These are phyloP conservation scores for Balaeniceps rex DNA, from an alignment of 2,113 vertebrate genomes.

Conservation along the genomic window DNA sequence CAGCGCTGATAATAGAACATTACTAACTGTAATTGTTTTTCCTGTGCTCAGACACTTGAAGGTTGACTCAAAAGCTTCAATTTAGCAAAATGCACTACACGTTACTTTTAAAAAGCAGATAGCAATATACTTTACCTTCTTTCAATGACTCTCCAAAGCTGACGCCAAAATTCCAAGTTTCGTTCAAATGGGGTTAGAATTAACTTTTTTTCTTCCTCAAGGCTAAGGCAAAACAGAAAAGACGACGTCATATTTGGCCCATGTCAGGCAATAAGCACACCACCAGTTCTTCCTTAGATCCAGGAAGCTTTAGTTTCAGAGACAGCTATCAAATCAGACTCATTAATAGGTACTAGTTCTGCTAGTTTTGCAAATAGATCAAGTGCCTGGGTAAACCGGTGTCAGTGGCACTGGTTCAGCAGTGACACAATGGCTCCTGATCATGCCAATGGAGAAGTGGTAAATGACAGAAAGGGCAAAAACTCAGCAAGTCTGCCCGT, in stretches of 20 bases:
- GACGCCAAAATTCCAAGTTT: slow-evolving; percentile 97
- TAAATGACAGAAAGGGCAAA: neutral
- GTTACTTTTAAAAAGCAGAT: neutral
- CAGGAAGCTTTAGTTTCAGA: neutral
- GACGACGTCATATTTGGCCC: neutral
- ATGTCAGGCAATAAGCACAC: neutral
- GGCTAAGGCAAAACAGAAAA: slow-evolving; percentile 64
- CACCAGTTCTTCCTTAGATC: neutral
- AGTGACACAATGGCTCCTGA: neutral
- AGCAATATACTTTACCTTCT: slow-evolving; percentile 78
- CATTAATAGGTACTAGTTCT: neutral
- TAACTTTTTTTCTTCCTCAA: slow-evolving; percentile 94
- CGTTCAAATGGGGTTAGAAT: slow-evolving; percentile 95
- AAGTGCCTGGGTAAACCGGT: neutral
- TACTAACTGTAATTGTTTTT: neutral
- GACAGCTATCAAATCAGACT: neutral
- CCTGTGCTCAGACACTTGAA: neutral
- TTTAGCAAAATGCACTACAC: neutral
- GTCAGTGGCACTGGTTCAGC: neutral
- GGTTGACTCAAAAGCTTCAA: neutral
- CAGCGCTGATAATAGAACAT: neutral
- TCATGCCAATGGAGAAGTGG: neutral
- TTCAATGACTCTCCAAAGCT: slow-evolving; percentile 98
- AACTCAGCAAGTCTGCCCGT: neutral
- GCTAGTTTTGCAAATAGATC: neutral